phyloP scores from a whole-genome alignment of 1,140 invertebrate species.

The Brachionus koreanus region DNA sequence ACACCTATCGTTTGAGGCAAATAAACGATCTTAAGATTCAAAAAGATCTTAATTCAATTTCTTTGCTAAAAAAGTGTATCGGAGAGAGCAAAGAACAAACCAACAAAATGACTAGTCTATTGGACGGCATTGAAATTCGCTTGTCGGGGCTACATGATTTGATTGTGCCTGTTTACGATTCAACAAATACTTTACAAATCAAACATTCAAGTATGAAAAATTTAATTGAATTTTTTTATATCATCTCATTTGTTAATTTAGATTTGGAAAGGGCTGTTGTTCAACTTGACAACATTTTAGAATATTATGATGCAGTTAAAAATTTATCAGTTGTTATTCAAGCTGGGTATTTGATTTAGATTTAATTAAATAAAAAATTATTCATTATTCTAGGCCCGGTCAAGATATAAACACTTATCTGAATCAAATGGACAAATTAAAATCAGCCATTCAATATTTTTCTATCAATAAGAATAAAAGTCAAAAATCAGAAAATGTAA shows the following conservation, averaged over 20 bases:
- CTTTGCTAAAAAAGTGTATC: conserved; percentile 1
- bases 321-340: background rate
- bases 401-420: conserved; percentile 34
- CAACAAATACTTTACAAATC: conserved; percentile 29
- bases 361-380: background rate
- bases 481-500: conserved; percentile 35
- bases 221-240: background rate
- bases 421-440: conserved; percentile 7
- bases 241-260: background rate
- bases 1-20: conserved; percentile 22
- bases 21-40: conserved; percentile 34
- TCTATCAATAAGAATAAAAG: conserved; percentile 29
- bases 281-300: conserved; percentile 31
- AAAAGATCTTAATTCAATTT: conserved; percentile 9
- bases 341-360: conserved; percentile 18
- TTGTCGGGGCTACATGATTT: conserved; percentile 23
- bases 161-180: conserved; percentile 34
- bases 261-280: conserved; percentile 18
- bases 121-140: conserved; percentile 14
- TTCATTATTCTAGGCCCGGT: background rate
- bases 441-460: conserved; percentile 39
- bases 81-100: conserved; percentile 37
- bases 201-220: conserved; percentile 26
- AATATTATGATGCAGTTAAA: conserved; percentile 30
- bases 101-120: conserved; percentile 4